Percentiles rank a stretch among this genome's conserved stretches.
Evolutionary conservation across 2,797 vertebrate genomes (phyloP).

Genomic region (Tenualosa thibaudeaui): DNA sequence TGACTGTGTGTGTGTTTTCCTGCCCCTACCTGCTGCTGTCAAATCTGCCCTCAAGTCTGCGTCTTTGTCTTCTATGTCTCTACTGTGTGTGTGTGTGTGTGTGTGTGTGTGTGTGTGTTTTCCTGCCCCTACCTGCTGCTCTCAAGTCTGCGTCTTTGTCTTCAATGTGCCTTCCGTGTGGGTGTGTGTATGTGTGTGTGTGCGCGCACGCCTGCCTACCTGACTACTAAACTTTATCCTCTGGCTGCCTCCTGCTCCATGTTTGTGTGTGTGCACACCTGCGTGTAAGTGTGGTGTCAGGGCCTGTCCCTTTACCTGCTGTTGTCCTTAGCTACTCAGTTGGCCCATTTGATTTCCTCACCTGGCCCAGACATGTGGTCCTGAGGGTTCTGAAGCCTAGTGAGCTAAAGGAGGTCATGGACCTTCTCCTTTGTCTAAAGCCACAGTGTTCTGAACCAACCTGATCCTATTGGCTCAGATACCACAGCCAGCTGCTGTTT

Average conservation of each 20-base stretch:
- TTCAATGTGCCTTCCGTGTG: background rate
- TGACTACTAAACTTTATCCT: background rate
- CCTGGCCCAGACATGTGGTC: background rate
- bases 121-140: background rate
- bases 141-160: background rate
- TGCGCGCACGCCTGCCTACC: background rate
- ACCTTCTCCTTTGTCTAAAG: background rate
- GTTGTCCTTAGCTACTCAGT: background rate
- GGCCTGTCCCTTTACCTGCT: background rate
- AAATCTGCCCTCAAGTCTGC: background rate
- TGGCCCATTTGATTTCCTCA: background rate
- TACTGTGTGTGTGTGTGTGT: background rate
- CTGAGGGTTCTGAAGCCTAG: background rate
- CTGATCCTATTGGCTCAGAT: background rate
- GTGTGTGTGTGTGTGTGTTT: background rate
- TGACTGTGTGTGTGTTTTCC: background rate
- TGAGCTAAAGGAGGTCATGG: background rate
- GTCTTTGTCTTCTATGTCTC: background rate
- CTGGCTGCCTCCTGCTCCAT: background rate
- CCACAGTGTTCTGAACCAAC: background rate
- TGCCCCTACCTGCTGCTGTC: background rate
- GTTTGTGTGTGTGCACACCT: conserved; percentile 29
- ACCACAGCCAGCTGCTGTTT: background rate
- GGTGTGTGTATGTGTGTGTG: background rate
- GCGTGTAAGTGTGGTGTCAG: background rate